Evolutionary conservation across 1,140 invertebrate genomes (phyloP), one percentile per base, ranked within the genome.

Genomic region (Rhopalosiphum maidis): DNA sequence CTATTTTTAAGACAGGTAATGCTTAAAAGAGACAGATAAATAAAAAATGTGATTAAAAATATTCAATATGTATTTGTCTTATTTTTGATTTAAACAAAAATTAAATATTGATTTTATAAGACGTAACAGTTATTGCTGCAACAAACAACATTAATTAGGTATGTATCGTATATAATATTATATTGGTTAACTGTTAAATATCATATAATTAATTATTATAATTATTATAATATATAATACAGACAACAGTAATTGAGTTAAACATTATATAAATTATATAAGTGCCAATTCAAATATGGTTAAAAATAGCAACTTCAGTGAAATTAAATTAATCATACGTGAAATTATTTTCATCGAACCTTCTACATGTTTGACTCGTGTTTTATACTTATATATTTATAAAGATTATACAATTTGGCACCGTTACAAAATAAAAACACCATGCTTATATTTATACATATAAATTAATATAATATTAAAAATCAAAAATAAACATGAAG

Each of bases 381-480:
- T 87, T 43, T 25, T 41, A 41, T 68, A 68, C 60, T n/a, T 11
- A 30, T 30, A 83, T 8, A 37, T 6, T 8, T 83, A 23, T 86
- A 87, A n/a, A 18, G 85, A 87, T 87, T 87, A 87, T 51, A n/a
- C 37, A 89, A 89, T 89, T 89, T 54, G 87, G 48, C 48, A 89
- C 2, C 6, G 7, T 23, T 89, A 48, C 87, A 89, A 54, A 51
- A 87, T 46, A n/a, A 87, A 46, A 87, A 9, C 22, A 6, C 23
- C 15, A 48, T 48, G 11, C 11, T 46, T 30, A 46, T 46, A 87
- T 46, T 48, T 15, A 86, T 46, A 30, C 48, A 46, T 15, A 35
- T 43, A 30, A n/a, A 15, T 51, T 51, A 30, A 30, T 46, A 89
- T 54, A 88, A 86, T 30, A 48, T 22, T 21, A n/a, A 48, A 87